Percentiles rank a stretch among this genome's conserved stretches.
phyloP scores from a whole-genome alignment of 2,888 invertebrate species.

The Nymphalis urticae region DNA sequence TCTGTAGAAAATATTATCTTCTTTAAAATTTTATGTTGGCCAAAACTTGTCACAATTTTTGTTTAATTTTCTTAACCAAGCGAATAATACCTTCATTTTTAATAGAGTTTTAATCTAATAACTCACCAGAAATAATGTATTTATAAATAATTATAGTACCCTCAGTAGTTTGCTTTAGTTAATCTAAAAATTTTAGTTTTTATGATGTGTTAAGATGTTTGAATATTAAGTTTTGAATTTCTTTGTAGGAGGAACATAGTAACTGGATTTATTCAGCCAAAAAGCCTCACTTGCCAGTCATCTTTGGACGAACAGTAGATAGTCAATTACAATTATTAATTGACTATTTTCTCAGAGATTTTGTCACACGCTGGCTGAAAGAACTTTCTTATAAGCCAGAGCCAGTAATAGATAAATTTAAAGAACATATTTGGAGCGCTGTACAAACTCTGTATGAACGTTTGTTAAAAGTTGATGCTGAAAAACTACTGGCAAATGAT shows the following conservation, averaged over 20 bases:
- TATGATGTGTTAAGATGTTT: neutral
- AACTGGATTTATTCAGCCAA: conserved; percentile 66
- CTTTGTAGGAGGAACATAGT: conserved; percentile 65
- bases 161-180: too few species aligned
- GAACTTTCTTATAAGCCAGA: conserved; percentile 86
- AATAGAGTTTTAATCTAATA: too few species aligned
- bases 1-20: too few species aligned
- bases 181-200: neutral
- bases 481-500: conserved; percentile 90
- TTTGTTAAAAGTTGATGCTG: conserved; percentile 88
- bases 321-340: conserved; percentile 90
- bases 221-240: neutral
- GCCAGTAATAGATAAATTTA: conserved; percentile 83
- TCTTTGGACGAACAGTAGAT: conserved; percentile 92
- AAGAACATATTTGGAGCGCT: conserved; percentile 92
- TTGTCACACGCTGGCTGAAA: conserved; percentile 88
- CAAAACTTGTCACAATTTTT: too few species aligned
- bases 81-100: too few species aligned
- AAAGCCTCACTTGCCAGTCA: conserved; percentile 85
- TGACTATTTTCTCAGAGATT: conserved; percentile 90
- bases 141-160: too few species aligned
- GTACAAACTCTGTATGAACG: conserved; percentile 87
- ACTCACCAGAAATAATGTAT: too few species aligned
- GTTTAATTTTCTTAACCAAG: too few species aligned
- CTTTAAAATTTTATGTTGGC: too few species aligned